Evolutionary conservation across 2,888 invertebrate species (phyloP).

Genomic region (Andrena bucephala): DNA sequence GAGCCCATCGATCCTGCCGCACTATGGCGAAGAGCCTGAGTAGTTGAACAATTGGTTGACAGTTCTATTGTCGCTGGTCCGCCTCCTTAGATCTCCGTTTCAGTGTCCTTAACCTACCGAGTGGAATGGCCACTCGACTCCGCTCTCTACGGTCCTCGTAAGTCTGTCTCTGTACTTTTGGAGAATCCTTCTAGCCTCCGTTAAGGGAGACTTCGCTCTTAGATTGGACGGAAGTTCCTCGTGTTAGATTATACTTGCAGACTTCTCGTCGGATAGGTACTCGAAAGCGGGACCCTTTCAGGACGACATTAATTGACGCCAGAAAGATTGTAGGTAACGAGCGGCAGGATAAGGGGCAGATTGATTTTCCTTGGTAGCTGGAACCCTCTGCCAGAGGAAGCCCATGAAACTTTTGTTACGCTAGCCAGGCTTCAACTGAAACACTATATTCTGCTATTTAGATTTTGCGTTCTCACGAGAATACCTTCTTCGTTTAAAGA

Average conservation of each 20-base stretch:
- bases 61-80: slow-evolving; percentile 66
- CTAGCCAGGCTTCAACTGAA: no score
- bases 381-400: background rate
- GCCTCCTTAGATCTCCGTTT: slow-evolving; percentile 63
- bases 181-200: slow-evolving; percentile 49
- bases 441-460: no score
- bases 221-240: slow-evolving; percentile 47
- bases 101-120: slow-evolving; percentile 71
- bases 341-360: background rate
- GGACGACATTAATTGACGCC: slow-evolving; percentile 40
- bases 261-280: slow-evolving; percentile 30
- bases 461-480: no score
- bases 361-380: background rate
- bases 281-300: slow-evolving; percentile 19
- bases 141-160: slow-evolving; percentile 22
- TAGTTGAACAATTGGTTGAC: slow-evolving; percentile 74
- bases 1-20: slow-evolving; percentile 66
- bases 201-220: slow-evolving; percentile 33
- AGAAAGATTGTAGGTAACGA: slow-evolving; percentile 16
- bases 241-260: slow-evolving; percentile 53
- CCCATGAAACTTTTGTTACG: background rate
- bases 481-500: no score
- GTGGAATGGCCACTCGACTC: slow-evolving; percentile 70
- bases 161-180: slow-evolving; percentile 56
- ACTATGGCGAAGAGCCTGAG: slow-evolving; percentile 49